Evolutionary conservation across 2,888 invertebrate genomes (phyloP).

Genomic region (Eristalis pertinax): DNA sequence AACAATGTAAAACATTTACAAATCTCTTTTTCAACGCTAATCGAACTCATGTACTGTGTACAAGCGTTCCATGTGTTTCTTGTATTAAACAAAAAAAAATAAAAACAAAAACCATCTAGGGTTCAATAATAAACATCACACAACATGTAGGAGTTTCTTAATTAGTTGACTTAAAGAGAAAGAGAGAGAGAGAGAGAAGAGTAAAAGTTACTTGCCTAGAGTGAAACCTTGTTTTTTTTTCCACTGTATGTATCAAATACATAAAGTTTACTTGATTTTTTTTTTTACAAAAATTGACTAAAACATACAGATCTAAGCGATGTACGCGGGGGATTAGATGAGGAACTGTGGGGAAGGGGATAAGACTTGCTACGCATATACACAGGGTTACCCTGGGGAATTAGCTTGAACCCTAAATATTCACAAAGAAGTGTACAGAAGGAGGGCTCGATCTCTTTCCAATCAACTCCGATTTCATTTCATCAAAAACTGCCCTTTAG

Average conservation of each 20-base stretch:
- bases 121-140: neutral
- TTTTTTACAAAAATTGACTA: neutral
- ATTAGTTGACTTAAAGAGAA: neutral
- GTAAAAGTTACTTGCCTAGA: neutral
- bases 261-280: neutral
- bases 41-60: no score
- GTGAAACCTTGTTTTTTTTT: neutral
- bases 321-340: neutral
- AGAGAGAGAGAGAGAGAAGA: neutral
- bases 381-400: no score
- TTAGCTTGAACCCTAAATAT: no score
- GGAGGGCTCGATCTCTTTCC: no score
- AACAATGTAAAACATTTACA: neutral
- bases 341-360: neutral
- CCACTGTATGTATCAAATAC: neutral
- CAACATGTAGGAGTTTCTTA: neutral
- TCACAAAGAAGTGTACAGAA: no score
- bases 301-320: neutral
- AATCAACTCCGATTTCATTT: no score
- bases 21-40: no score
- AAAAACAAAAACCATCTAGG: neutral
- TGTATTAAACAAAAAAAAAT: neutral
- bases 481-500: no score
- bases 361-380: neutral
- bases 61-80: neutral